Evolutionary conservation across 1,140 invertebrate species (phyloP).

Genomic region (Danaus melanippus): DNA sequence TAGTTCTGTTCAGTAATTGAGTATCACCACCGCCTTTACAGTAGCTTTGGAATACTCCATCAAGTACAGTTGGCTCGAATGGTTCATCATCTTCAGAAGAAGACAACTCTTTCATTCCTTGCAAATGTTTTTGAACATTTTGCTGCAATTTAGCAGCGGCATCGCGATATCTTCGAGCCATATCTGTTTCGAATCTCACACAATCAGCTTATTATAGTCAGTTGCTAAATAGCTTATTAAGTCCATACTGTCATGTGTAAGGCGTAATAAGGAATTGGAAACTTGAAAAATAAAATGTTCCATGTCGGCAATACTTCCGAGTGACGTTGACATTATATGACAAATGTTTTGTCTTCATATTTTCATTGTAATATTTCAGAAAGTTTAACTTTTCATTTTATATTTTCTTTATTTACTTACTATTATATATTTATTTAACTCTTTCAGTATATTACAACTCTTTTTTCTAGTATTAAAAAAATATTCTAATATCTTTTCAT

Average conservation of each 20-base stretch:
- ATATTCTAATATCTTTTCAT: too few species aligned
- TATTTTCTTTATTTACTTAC: too few species aligned
- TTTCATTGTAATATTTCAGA: too few species aligned
- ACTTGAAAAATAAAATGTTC: background rate
- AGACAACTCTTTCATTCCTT: slow-evolving; percentile 54
- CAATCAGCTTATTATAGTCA: background rate
- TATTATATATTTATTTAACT: too few species aligned
- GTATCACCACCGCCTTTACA: slow-evolving; percentile 49
- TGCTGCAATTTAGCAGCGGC: slow-evolving; percentile 59
- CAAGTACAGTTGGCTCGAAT: slow-evolving; percentile 47
- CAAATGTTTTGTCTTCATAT: too few species aligned
- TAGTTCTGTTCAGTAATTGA: slow-evolving; percentile 67
- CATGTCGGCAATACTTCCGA: slow-evolving; percentile 13
- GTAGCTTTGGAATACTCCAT: slow-evolving; percentile 54
- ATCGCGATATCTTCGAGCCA: slow-evolving; percentile 56
- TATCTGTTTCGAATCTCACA: slow-evolving; percentile 12
- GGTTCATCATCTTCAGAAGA: slow-evolving; percentile 64
- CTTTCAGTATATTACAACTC: too few species aligned
- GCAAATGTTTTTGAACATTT: slow-evolving; percentile 58
- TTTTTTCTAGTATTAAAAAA: too few species aligned
- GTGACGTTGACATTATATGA: slow-evolving; percentile 9
- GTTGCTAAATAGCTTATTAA: background rate
- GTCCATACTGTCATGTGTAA: background rate
- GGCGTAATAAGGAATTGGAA: background rate
- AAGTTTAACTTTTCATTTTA: too few species aligned